phyloP scores from a whole-genome alignment of 2,113 vertebrate genomes.

The Pygathrix nemaeus region DNA sequence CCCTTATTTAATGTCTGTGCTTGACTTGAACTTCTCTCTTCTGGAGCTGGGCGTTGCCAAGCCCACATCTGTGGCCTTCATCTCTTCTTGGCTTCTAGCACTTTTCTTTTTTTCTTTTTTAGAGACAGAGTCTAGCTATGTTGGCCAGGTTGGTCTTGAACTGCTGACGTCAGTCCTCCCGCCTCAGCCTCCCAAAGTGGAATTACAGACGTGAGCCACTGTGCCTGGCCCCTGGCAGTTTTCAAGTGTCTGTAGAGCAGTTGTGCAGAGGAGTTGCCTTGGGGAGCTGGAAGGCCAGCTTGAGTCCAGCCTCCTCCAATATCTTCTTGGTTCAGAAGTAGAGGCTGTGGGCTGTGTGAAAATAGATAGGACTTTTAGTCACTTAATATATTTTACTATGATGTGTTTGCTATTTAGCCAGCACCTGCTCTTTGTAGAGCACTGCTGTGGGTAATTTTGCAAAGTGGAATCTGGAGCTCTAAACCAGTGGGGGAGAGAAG shows the following conservation, averaged over 20 bases:
- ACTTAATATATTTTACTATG: not conserved
- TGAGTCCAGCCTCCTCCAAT: not conserved
- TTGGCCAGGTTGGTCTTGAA: no score
- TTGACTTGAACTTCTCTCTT: not conserved
- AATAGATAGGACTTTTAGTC: not conserved
- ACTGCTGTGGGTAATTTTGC: not conserved
- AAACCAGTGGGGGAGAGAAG: not conserved
- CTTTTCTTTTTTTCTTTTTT: no score
- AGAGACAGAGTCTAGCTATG: no score
- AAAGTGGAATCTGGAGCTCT: not conserved
- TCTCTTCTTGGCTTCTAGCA: not conserved
- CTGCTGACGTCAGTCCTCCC: no score
- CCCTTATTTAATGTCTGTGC: not conserved
- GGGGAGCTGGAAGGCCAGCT: not conserved
- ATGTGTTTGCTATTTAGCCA: accelerated
- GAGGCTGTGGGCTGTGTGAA: not conserved
- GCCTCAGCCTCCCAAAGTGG: no score
- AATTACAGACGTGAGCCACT: no score
- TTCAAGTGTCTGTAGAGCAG: not conserved
- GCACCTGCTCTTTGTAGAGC: not conserved
- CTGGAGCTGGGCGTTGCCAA: not conserved
- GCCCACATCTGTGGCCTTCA: not conserved
- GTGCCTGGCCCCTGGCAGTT: no score
- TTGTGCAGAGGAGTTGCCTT: not conserved
- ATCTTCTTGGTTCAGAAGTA: not conserved